Evolutionary conservation across 2,797 vertebrate species (phyloP).

Genomic region (Anniella stebbinsi): DNA sequence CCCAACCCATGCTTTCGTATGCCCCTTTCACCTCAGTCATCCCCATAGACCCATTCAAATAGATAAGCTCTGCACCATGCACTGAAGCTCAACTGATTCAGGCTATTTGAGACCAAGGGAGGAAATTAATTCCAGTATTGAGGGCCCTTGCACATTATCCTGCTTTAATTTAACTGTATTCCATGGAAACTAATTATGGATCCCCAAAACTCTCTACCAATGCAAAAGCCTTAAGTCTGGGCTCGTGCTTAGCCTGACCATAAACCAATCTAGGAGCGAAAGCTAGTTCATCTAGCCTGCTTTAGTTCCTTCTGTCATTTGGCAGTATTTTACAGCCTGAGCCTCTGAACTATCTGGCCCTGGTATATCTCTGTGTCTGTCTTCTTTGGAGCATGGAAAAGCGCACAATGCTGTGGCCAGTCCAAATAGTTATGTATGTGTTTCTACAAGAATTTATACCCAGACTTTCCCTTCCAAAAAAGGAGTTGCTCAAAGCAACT

Average conservation of each 20-base stretch:
- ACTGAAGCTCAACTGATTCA: constrained; percentile 31
- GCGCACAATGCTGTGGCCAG: background rate
- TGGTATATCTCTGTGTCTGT: background rate
- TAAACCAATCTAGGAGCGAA: constrained; percentile 8
- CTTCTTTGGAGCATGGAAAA: background rate
- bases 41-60: constrained; percentile 34
- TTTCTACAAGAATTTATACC: background rate
- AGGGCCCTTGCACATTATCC: constrained; percentile 34
- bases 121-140: constrained; percentile 42
- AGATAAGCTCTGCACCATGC: constrained; percentile 16
- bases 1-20: constrained; percentile 9
- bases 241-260: background rate
- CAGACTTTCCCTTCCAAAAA: background rate
- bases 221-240: background rate
- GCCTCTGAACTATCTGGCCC: background rate
- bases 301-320: background rate
- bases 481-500: background rate
- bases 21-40: constrained; percentile 20
- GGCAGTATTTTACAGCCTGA: background rate
- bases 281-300: background rate
- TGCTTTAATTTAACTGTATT: constrained; percentile 47
- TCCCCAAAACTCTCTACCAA: constrained; percentile 5
- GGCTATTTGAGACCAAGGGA: constrained; percentile 35
- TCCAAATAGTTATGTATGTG: background rate
- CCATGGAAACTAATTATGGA: constrained; percentile 43